Conservation (phyloP, 2,113 vertebrate species). For the Microtus pennsylvanicus region DNA sequence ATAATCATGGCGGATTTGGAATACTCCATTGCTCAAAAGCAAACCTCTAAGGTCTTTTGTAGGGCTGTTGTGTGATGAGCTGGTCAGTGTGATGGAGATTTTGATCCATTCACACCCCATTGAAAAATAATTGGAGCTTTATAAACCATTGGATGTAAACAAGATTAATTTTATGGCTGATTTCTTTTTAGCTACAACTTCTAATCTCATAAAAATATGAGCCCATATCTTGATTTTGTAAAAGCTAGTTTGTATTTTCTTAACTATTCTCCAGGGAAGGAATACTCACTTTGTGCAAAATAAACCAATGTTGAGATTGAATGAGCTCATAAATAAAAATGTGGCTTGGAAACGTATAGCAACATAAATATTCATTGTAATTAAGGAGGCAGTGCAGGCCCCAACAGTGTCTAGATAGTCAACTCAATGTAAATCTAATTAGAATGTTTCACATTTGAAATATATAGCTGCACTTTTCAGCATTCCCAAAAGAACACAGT, state of each 20-base stretch:
- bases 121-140: not conserved
- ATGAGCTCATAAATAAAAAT: not conserved
- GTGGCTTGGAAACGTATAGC: not conserved
- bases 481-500: not conserved
- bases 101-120: too few species aligned
- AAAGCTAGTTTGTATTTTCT: not conserved
- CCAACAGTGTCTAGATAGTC: not conserved
- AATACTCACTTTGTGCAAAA: not conserved
- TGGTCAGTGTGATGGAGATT: not conserved
- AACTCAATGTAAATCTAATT: conserved; percentile 5
- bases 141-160: not conserved
- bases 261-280: not conserved
- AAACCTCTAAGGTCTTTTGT: not conserved
- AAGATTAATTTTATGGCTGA: not conserved
- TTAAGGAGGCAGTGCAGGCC: not conserved
- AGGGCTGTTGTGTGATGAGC: not conserved
- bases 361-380: not conserved
- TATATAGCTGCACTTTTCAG: not conserved
- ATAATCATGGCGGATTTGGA: not conserved
- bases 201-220: not conserved
- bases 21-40: not conserved
- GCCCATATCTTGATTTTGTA: not conserved
- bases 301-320: not conserved
- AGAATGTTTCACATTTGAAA: conserved; percentile 1
- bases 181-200: not conserved